Percentiles rank a stretch among this genome's conserved stretches.
These are phyloP conservation scores for Sisor rabdophorus DNA, from an alignment of 2,113 vertebrate species.

Conservation along the genomic window DNA sequence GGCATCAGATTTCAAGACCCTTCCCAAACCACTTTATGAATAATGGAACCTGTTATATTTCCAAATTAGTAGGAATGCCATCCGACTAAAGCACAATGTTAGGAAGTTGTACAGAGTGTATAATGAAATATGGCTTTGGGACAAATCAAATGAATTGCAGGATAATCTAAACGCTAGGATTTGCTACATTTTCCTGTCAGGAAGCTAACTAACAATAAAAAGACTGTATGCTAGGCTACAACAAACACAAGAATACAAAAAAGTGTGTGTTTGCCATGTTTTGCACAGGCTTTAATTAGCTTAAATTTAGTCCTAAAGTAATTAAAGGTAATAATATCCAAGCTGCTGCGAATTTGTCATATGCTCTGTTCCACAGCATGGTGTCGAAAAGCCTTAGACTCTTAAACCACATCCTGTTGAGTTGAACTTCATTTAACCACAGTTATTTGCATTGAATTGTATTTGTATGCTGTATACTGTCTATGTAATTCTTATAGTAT, in stretches of 20 bases:
- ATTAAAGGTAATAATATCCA: neutral
- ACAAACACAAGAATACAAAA: neutral
- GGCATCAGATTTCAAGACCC: slow-evolving; percentile 42
- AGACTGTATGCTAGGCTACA: neutral
- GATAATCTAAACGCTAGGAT: neutral
- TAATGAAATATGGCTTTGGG: neutral
- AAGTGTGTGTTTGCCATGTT: neutral
- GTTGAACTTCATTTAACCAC: slow-evolving; percentile 31
- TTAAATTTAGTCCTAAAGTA: neutral
- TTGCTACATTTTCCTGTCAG: slow-evolving; percentile 2
- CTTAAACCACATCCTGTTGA: slow-evolving; percentile 42
- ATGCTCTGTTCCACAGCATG: slow-evolving; percentile 16
- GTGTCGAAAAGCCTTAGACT: slow-evolving; percentile 24
- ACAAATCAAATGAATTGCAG: slow-evolving; percentile 10
- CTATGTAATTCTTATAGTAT: neutral
- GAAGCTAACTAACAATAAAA: neutral
- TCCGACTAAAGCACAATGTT: neutral
- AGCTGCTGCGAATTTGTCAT: slow-evolving; percentile 4
- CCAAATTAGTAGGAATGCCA: slow-evolving; percentile 14
- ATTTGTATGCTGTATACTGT: slow-evolving; percentile 14
- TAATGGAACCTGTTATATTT: slow-evolving; percentile 24
- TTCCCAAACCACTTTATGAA: slow-evolving; percentile 10
- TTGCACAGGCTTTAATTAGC: neutral
- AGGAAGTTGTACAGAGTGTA: neutral
- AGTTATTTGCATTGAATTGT: slow-evolving; percentile 9